Conservation (phyloP, 2,888 invertebrate species). For the Caenorhabditis plicata region DNA sequence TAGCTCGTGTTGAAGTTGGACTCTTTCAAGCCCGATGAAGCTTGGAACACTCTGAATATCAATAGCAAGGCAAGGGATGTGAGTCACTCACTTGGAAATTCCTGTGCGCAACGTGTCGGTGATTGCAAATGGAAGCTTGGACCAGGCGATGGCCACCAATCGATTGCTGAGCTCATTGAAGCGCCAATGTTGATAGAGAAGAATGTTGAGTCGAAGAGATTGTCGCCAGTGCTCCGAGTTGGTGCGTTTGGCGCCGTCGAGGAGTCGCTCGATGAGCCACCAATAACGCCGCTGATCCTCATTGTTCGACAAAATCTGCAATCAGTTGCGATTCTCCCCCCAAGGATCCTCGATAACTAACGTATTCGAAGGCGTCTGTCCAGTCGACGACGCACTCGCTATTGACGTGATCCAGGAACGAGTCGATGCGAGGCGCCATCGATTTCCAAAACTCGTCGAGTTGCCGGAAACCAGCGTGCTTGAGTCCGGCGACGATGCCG, state of each 20-base stretch:
- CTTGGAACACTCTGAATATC: conserved; percentile 9
- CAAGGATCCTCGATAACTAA: too few species aligned
- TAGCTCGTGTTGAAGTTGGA: conserved; percentile 14
- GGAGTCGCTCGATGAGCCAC: conserved; percentile 40
- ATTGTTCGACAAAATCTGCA: conserved; percentile 1
- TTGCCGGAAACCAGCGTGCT: conserved; percentile 27
- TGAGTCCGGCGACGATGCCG: conserved; percentile 32
- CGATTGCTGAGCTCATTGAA: conserved; percentile 29
- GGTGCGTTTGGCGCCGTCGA: conserved; percentile 15
- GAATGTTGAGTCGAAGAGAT: conserved; percentile 8
- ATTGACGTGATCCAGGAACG: conserved; percentile 20
- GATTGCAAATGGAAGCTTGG: conserved; percentile 18
- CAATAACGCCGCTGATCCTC: conserved; percentile 34
- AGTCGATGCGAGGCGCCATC: conserved; percentile 19
- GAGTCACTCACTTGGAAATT: conserved; percentile 6
- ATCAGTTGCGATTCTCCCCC: too few species aligned
- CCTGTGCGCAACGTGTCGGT: conserved; percentile 25
- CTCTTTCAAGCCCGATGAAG: conserved; percentile 11
- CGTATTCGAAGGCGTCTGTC: conserved; percentile 1
- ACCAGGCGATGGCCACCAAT: conserved; percentile 29
- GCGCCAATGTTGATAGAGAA: conserved; percentile 19
- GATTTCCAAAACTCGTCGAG: conserved; percentile 22
- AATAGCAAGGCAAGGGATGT: not conserved
- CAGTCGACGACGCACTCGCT: conserved; percentile 24
- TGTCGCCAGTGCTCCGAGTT: conserved; percentile 9